phyloP scores from a whole-genome alignment of 2,888 invertebrate species.

The Parascotia fuliginaria region DNA sequence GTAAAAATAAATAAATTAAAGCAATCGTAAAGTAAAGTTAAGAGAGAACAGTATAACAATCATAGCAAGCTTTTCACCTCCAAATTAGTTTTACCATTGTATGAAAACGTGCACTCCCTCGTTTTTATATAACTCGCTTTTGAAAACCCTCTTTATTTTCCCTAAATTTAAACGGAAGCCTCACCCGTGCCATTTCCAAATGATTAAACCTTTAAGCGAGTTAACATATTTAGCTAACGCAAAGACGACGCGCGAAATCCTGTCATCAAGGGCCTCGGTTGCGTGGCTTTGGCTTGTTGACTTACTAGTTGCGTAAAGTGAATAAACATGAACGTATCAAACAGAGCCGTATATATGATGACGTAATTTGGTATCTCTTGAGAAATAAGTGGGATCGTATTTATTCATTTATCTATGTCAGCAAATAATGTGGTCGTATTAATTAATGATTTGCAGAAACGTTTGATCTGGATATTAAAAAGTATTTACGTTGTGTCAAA shows the following conservation, averaged over 20 bases:
- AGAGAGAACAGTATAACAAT: too few relatives aligned
- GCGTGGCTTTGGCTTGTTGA: neutral
- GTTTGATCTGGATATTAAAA: neutral
- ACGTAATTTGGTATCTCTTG: slow-evolving; percentile 13
- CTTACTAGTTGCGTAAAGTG: neutral
- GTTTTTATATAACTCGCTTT: too few relatives aligned
- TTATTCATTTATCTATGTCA: slow-evolving; percentile 10
- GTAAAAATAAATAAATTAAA: too few relatives aligned
- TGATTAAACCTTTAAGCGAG: slow-evolving; percentile 5
- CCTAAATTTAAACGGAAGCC: neutral
- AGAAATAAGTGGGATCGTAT: slow-evolving; percentile 8
- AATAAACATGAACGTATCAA: slow-evolving; percentile 2
- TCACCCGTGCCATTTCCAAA: neutral
- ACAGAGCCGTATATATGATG: slow-evolving; percentile 2
- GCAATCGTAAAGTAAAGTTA: too few relatives aligned
- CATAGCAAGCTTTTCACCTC: too few relatives aligned
- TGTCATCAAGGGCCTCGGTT: neutral
- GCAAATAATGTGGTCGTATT: slow-evolving; percentile 1
- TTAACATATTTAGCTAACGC: slow-evolving; percentile 2
- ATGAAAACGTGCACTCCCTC: too few relatives aligned
- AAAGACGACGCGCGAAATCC: too few relatives aligned
- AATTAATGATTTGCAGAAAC: neutral
- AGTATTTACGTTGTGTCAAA: too few relatives aligned
- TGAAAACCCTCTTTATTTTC: neutral
- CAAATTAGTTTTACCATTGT: too few relatives aligned